Evolutionary conservation across 2,888 invertebrate genomes (phyloP), one percentile per base, ranked within the genome.

Genomic region (Rhimphoctona megacephalus): DNA sequence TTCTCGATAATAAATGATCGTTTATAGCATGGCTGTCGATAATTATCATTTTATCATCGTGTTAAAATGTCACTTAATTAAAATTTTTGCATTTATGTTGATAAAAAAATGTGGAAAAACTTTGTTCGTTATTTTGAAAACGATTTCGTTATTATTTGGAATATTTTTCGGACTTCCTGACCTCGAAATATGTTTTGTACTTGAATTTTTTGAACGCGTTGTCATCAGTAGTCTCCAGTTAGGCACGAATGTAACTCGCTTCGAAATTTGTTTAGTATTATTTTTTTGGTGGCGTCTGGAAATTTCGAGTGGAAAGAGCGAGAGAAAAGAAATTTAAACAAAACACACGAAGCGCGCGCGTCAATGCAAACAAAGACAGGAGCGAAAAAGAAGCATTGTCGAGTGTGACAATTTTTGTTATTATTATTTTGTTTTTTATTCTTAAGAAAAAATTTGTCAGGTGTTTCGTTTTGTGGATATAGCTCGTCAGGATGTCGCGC

Each of bases 381-480:
- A 8, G 22, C 4, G 17, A 30, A 70, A 70, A 70, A 46, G 17
- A 46, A 49, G 17, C 30, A 25, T 33, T 64, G 17, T 8, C 7
- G n/a, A 43, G 57, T 22, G 46, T 11, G 54, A 25, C 22, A 52
- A n/a, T 64, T 22, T 73, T 72, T 81, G 17, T 57, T 43, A 43
- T 43, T 8, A 39, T 39, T 14, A 14, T 64, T 52, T 36, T 61
- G 6, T 61, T 30, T 61, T 17, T 4, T 4, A 17, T 25, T 43
- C 69, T 46, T 14, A 30, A 30, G 30, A 79, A 79, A 69, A 69
- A 79, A 70, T 79, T 43, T 43, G 25, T 69, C 79, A 79, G 79
- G 69, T 79, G 79, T 69, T 69, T 54, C 74, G 39, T 30, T 61
- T 30, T 61, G 61, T 61, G 30, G 61, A n/a, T 30, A 30, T 30